phyloP scores from a whole-genome alignment of 2,888 invertebrate species.

The Spatulosminthurus flaviceps region DNA sequence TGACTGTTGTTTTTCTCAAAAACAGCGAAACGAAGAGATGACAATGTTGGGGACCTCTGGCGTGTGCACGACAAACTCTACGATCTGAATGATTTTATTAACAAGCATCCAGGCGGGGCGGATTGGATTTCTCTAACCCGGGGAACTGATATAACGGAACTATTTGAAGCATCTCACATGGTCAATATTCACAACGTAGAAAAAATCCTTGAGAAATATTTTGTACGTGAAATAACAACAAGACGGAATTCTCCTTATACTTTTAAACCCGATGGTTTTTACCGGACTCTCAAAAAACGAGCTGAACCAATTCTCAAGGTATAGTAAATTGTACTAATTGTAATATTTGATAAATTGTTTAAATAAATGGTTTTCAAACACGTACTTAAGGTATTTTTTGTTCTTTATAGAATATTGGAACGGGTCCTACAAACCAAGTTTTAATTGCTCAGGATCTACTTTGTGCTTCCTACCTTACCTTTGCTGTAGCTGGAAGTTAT shows the following conservation, averaged over 20 bases:
- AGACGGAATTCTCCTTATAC: slow-evolving; percentile 64
- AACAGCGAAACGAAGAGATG: slow-evolving; percentile 73
- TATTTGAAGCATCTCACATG: slow-evolving; percentile 66
- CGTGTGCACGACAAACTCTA: slow-evolving; percentile 80
- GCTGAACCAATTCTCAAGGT: slow-evolving; percentile 59
- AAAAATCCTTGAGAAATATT: slow-evolving; percentile 61
- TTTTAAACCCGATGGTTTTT: slow-evolving; percentile 64
- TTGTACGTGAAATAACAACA: slow-evolving; percentile 55
- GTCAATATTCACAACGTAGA: slow-evolving; percentile 51
- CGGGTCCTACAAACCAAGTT: slow-evolving; percentile 56
- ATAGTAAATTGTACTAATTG: slow-evolving; percentile 8
- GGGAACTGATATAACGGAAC: slow-evolving; percentile 65
- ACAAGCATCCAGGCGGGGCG: slow-evolving; percentile 84
- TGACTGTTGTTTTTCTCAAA: too few relatives aligned
- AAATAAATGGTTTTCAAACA: not conserved
- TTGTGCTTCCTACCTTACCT: slow-evolving; percentile 52
- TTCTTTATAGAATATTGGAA: slow-evolving; percentile 59
- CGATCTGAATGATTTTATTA: slow-evolving; percentile 81
- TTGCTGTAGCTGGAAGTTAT: slow-evolving; percentile 54
- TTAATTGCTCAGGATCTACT: slow-evolving; percentile 61
- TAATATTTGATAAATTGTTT: not conserved
- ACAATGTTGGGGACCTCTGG: slow-evolving; percentile 81
- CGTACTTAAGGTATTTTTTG: too few relatives aligned
- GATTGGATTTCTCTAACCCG: slow-evolving; percentile 73
- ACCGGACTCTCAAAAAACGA: slow-evolving; percentile 62